phyloP scores from a whole-genome alignment of 1,140 invertebrate species.

The Oedothorax gibbosus region DNA sequence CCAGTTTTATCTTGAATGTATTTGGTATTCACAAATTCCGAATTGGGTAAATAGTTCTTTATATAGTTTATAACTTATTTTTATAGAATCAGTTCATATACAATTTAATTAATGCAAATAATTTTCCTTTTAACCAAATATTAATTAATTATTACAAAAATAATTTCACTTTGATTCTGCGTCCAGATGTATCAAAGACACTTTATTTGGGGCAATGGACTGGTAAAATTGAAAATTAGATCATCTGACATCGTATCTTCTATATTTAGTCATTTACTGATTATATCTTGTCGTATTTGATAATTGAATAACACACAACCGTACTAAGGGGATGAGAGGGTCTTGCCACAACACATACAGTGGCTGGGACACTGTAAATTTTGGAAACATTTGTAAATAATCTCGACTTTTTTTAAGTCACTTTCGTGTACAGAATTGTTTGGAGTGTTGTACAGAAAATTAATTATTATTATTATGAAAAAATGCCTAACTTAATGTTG shows the following conservation, averaged over 20 bases:
- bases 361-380: slow-evolving; percentile 44
- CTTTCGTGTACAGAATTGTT: slow-evolving; percentile 41
- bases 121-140: not conserved
- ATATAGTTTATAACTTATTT: too few relatives aligned
- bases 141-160: not conserved
- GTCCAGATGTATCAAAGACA: not conserved
- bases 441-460: slow-evolving; percentile 43
- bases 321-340: not conserved
- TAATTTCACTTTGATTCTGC: not conserved
- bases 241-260: too few relatives aligned
- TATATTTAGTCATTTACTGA: too few relatives aligned
- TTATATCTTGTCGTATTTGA: not conserved
- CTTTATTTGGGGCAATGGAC: too few relatives aligned
- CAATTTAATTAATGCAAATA: not conserved
- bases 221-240: too few relatives aligned
- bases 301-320: too few relatives aligned
- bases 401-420: slow-evolving; percentile 21
- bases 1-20: too few relatives aligned
- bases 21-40: too few relatives aligned
- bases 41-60: too few relatives aligned
- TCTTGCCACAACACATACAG: slow-evolving; percentile 18
- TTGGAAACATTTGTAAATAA: slow-evolving; percentile 34
- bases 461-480: not conserved
- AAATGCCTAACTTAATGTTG: too few relatives aligned
- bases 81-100: not conserved